Base-by-base conservation (phyloP, 2,888 invertebrate genomes). In the Odontomyia ornata region DNA sequence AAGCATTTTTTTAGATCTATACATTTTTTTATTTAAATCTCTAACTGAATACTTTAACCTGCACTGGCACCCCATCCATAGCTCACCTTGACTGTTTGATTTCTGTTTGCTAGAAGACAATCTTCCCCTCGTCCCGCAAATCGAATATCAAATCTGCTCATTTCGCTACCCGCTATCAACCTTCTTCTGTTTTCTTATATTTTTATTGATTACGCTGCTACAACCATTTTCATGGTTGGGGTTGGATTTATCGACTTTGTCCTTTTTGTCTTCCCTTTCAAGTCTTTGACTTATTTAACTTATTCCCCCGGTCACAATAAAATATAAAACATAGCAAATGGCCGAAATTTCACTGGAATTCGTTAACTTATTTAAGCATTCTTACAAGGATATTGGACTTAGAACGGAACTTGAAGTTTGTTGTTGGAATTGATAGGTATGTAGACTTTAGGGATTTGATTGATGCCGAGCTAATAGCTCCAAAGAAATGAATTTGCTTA, bases 191-290 rank as follows among this genome's bases (percentile, higher is more conserved):
- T 36, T 36, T 36, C 36, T 36, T 36, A 36, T n/a, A 30, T 67
- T 36, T 67, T 67, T 67, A 67, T 67, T 67, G 67, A 67, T 67
- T 67, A 67, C 43, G 23, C 9, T 52, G 52, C 52, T 52, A 13
- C n/a, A 52, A 52, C n/a, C 7, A 52, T n/a, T n/a, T n/a, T n/a
- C n/a, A n/a, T 52, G 52, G 5, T 18, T 52, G 3, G 52, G 15
- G 4, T 52, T 52, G 7, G 52, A 60, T 23, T 23, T 21, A 23
- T 25, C 18, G 21, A 4, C 57, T 21, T 60, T 23, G 52, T 52
- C 18, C 18, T 18, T 18, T 13, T 15, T 4, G 52, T 52, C 13
- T 52, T 15, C 15, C 4, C 15, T 18, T 52, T 52, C 52, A 15
- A 21, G 21, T 60, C 4, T 60, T 21, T 60, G 57, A 60, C 57